These are phyloP conservation scores for Andrena flavipes DNA, from an alignment of 2,888 invertebrate species.

Conservation along the genomic window DNA sequence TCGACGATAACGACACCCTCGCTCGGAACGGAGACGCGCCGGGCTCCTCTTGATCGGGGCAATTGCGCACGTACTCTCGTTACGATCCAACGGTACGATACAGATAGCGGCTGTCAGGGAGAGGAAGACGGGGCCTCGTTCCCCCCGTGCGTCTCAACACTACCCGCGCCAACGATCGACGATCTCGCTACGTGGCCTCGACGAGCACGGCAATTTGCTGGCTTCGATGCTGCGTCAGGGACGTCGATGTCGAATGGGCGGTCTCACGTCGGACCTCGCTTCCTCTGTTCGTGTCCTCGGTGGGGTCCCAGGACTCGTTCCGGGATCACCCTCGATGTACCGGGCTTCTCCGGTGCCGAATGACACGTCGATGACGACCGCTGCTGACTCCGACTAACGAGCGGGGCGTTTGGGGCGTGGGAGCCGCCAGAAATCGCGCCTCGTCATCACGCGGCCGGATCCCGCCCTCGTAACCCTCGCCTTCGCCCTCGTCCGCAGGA, in stretches of 20 bases:
- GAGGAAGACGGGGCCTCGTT: slow-evolving; percentile 28
- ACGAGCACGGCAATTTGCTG: slow-evolving; percentile 78
- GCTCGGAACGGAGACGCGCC: background rate
- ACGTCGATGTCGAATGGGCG: slow-evolving; percentile 72
- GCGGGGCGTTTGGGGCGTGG: slow-evolving; percentile 83
- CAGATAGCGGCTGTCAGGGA: slow-evolving; percentile 54
- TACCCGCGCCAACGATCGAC: slow-evolving; percentile 51
- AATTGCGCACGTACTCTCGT: slow-evolving; percentile 57
- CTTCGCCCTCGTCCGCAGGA: slow-evolving; percentile 28
- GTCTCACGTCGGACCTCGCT: slow-evolving; percentile 47
- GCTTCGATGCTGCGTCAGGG: slow-evolving; percentile 80
- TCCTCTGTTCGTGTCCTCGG: slow-evolving; percentile 63
- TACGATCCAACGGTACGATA: slow-evolving; percentile 43
- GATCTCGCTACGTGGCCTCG: slow-evolving; percentile 49
- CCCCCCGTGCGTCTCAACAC: slow-evolving; percentile 52
- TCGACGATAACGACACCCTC: slow-evolving; percentile 41
- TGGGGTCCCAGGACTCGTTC: slow-evolving; percentile 32
- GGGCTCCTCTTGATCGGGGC: slow-evolving; percentile 32
- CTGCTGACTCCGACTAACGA: slow-evolving; percentile 85
- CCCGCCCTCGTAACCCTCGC: slow-evolving; percentile 39
- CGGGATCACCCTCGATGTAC: slow-evolving; percentile 55
- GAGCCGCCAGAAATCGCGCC: slow-evolving; percentile 82
- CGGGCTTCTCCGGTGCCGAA: slow-evolving; percentile 77
- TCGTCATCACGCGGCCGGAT: slow-evolving; percentile 80
- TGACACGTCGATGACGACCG: slow-evolving; percentile 85